Evolutionary conservation across 2,888 invertebrate genomes (phyloP).

Genomic region (Campaea margaritaria): DNA sequence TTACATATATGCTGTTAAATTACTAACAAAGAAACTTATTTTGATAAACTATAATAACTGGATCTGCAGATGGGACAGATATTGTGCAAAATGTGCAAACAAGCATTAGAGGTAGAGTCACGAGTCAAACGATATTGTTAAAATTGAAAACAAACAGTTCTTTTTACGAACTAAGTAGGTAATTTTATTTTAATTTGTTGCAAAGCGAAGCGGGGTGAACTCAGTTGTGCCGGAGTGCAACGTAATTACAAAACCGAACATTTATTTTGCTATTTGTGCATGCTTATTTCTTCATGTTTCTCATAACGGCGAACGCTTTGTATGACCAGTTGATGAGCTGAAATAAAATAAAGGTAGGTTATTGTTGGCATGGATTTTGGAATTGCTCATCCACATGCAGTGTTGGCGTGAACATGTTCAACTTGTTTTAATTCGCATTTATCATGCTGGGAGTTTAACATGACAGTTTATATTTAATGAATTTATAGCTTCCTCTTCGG

Average conservation of each 20-base stretch:
- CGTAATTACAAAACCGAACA: slow-evolving; percentile 47
- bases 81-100: slow-evolving; percentile 17
- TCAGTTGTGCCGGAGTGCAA: slow-evolving; percentile 42
- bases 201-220: slow-evolving; percentile 47
- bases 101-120: slow-evolving; percentile 31
- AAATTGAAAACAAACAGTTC: slow-evolving; percentile 46
- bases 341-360: slow-evolving; percentile 49
- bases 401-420: not conserved
- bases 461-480: too few species aligned
- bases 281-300: slow-evolving; percentile 77
- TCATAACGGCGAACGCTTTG: slow-evolving; percentile 81
- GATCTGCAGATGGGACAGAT: slow-evolving; percentile 18
- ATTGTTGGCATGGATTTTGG: slow-evolving; percentile 16
- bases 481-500: too few species aligned
- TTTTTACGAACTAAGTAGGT: slow-evolving; percentile 35
- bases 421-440: not conserved
- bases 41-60: not conserved
- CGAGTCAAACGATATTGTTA: slow-evolving; percentile 37
- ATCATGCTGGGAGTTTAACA: too few species aligned
- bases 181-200: slow-evolving; percentile 49
- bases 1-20: too few species aligned
- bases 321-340: slow-evolving; percentile 84
- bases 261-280: slow-evolving; percentile 41
- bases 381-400: slow-evolving; percentile 7
- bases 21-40: too few species aligned